Conservation (phyloP, 2,797 vertebrate species). For the Acestrorhynchus altus region DNA sequence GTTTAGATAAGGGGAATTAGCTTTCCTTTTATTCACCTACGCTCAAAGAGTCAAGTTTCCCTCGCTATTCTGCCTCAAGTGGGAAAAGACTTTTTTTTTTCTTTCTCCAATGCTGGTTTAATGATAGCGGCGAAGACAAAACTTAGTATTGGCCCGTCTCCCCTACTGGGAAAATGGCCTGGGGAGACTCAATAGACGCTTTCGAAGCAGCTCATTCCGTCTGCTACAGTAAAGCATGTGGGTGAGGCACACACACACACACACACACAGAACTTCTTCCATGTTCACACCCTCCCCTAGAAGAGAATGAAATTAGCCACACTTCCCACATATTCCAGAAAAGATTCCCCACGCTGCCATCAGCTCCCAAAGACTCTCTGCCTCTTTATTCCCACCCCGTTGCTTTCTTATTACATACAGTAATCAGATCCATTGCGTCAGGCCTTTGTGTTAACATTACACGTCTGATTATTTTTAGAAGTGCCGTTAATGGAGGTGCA, state of each 20-base stretch:
- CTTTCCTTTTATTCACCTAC: slow-evolving; percentile 74
- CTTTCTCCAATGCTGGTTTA: slow-evolving; percentile 64
- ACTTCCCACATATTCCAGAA: slow-evolving; percentile 69
- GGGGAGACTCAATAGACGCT: slow-evolving; percentile 67
- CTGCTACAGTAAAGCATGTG: slow-evolving; percentile 69
- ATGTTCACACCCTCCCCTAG: slow-evolving; percentile 71
- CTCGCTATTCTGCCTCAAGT: slow-evolving; percentile 59
- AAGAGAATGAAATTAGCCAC: slow-evolving; percentile 73
- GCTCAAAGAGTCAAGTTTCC: slow-evolving; percentile 63
- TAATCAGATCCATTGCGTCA: slow-evolving; percentile 59
- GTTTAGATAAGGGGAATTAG: slow-evolving; percentile 68
- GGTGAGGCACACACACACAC: slow-evolving; percentile 55
- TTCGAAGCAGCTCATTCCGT: slow-evolving; percentile 70
- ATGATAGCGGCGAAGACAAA: slow-evolving; percentile 75
- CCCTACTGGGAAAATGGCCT: slow-evolving; percentile 72
- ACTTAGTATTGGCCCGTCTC: slow-evolving; percentile 66
- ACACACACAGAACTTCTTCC: slow-evolving; percentile 40
- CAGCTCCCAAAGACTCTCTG: slow-evolving; percentile 36
- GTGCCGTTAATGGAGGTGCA: slow-evolving; percentile 58
- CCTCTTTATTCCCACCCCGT: slow-evolving; percentile 20
- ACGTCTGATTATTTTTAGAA: slow-evolving; percentile 69
- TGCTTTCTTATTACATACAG: slow-evolving; percentile 31
- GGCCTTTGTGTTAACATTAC: slow-evolving; percentile 57
- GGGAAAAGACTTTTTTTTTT: slow-evolving; percentile 42
- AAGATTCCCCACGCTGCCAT: slow-evolving; percentile 32